Evolutionary conservation across 2,888 invertebrate genomes (phyloP).

Genomic region (Drosophila fulvimacula): DNA sequence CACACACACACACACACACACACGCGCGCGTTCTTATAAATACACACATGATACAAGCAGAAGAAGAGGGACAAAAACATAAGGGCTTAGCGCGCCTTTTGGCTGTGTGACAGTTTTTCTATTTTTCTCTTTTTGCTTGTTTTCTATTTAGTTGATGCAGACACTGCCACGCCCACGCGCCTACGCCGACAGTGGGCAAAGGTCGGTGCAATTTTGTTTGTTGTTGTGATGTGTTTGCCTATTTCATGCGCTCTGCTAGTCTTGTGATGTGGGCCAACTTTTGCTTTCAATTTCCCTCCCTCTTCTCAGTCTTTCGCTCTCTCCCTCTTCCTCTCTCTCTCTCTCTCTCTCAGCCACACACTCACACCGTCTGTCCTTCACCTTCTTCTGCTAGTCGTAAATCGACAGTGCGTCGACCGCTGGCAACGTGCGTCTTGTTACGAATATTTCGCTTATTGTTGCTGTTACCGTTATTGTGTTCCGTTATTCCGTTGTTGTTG

Average conservation of each 20-base stretch:
- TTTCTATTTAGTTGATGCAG: slow-evolving; percentile 24
- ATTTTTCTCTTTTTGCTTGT: not conserved
- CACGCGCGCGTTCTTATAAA: not conserved
- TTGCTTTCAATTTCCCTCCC: slow-evolving; percentile 28
- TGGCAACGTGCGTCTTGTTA: slow-evolving; percentile 59
- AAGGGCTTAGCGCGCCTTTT: slow-evolving; percentile 38
- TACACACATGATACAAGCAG: not conserved
- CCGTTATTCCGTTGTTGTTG: slow-evolving; percentile 14
- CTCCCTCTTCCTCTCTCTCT: not conserved
- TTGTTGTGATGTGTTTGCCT: slow-evolving; percentile 13
- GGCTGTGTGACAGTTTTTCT: slow-evolving; percentile 49
- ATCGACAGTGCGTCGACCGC: slow-evolving; percentile 69
- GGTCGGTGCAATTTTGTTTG: slow-evolving; percentile 32
- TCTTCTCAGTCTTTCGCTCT: not conserved
- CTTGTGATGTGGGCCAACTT: slow-evolving; percentile 29
- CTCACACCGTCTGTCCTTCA: slow-evolving; percentile 4
- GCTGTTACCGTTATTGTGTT: slow-evolving; percentile 25
- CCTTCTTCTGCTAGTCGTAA: slow-evolving; percentile 30
- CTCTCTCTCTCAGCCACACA: not conserved
- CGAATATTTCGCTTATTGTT: slow-evolving; percentile 33
- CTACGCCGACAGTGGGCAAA: slow-evolving; percentile 12
- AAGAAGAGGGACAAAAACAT: not conserved
- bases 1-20: not conserved
- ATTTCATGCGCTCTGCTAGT: slow-evolving; percentile 14
- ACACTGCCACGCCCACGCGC: slow-evolving; percentile 35